Base-by-base conservation (phyloP, 2,113 vertebrate genomes). In the Rana temporaria region DNA sequence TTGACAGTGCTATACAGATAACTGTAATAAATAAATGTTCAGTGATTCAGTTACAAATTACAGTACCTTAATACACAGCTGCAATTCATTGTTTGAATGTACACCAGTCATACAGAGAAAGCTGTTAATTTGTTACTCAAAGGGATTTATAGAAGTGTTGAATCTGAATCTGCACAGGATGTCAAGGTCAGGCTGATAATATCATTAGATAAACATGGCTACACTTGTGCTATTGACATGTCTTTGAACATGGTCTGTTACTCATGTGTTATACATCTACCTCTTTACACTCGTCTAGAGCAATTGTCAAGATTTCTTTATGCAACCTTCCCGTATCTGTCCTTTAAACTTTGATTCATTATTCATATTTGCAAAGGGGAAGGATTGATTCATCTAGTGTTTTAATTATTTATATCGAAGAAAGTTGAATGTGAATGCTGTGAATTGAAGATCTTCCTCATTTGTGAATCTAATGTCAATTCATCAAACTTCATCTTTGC, bases 281-380 rank as follows among this genome's bases (percentile, higher is more conserved):
- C 19, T 18, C 71, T 26, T 20, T 53, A 73, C 30, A 22, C 71
- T 15, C 24, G 30, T 6, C 16, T 18, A 24, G 20, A 34, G 53
- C 34, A 62, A 66, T 32, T 52, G 63, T 55, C 14, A 56, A 79
- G 48, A 3, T 34, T 62, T 64, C n/a, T 19, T 17, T 14, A 19
- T 30, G 26, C 67, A 81, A 30, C 48, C 22, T 81, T 18, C 4
- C 38, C 16, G 20, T 79, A 57, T 55, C 55, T 64, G 67, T 63
- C n/a, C 72, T 38, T 24, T 64, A 72, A 81, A 81, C 79, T 67
- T 81, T 72, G 79, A 63, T 81, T 71, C 24, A 81, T 81, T 81
- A 72, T 81, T 81, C 79, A 81, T 72, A 53, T 62, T 64, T 60
- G 63, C 79, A 81, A 72, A 72, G 59, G 38, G 7, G 30, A 81